Percentiles rank a stretch among this genome's conserved stretches.
Evolutionary conservation across 2,797 vertebrate species (phyloP).

Genomic region (Ciconia nigra): DNA sequence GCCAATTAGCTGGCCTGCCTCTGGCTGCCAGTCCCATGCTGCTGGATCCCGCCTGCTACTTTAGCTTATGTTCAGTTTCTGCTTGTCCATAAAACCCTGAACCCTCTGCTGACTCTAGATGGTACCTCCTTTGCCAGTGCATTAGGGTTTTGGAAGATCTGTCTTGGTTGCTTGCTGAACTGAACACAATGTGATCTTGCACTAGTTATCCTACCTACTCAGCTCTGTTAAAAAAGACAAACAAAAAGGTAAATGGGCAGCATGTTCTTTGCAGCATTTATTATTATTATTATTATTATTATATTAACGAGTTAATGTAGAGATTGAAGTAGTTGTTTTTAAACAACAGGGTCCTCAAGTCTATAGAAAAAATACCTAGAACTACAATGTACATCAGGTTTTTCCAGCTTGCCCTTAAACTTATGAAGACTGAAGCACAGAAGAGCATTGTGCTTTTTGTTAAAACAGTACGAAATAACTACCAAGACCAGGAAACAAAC

Average conservation of each 20-base stretch:
- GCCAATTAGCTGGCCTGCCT: not conserved
- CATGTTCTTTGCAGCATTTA: not conserved
- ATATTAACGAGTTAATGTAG: not conserved
- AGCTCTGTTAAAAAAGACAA: not conserved
- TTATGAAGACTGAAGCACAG: not conserved
- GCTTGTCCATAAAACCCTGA: not conserved
- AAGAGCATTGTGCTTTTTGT: not conserved
- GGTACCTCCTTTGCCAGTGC: not conserved
- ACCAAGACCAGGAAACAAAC: not conserved
- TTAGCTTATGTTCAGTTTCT: not conserved
- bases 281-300: not conserved
- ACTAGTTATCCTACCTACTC: not conserved
- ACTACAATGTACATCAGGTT: not conserved
- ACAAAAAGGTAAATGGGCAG: not conserved
- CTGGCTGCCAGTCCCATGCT: not conserved
- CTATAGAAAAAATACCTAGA: not conserved
- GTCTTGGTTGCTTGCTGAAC: not conserved
- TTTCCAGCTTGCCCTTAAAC: not conserved
- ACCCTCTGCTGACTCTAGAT: not conserved
- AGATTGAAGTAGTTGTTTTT: not conserved
- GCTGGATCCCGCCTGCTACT: not conserved
- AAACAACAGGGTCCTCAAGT: not conserved
- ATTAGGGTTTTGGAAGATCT: not conserved
- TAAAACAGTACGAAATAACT: not conserved
- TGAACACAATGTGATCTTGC: not conserved